phyloP scores from a whole-genome alignment of 2,888 invertebrate genomes.

The Thecophora atra region DNA sequence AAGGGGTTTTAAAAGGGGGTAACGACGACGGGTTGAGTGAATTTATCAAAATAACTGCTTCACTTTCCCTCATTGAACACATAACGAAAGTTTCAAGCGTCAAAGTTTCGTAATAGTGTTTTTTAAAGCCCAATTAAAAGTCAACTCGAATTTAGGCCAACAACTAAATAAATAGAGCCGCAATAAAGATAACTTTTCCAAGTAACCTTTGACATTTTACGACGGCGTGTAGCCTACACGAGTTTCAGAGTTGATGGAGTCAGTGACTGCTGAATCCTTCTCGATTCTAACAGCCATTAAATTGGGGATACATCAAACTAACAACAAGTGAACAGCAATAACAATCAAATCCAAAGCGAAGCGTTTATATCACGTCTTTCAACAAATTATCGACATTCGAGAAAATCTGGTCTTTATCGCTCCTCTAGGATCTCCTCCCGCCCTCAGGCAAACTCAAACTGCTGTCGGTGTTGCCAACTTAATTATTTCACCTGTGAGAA shows the following conservation, averaged over 20 bases:
- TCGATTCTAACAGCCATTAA: conserved; percentile 22
- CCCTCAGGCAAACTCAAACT: neutral
- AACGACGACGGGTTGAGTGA: neutral
- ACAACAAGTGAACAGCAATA: neutral
- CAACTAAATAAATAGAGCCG: conserved; percentile 15
- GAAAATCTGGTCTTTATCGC: neutral
- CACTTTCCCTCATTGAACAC: neutral
- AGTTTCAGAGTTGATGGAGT: neutral
- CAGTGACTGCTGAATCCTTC: neutral
- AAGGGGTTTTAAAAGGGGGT: neutral
- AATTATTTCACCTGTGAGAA: conserved; percentile 34
- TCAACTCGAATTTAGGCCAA: conserved; percentile 20
- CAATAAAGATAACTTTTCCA: conserved; percentile 29
- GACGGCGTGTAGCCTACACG: neutral
- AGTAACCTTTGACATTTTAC: conserved; percentile 10
- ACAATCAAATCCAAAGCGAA: neutral
- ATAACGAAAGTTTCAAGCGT: neutral
- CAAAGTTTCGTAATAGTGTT: conserved; percentile 2
- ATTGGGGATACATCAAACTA: conserved; percentile 11
- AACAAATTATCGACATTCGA: conserved; percentile 28
- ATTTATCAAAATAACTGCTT: neutral
- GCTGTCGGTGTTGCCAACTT: conserved; percentile 19
- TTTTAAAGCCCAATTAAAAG: conserved; percentile 33
- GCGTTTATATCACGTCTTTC: conserved; percentile 21
- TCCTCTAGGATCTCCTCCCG: neutral